Conservation (phyloP, 2,888 invertebrate genomes). For the Dasysyrphus albostriatus region DNA sequence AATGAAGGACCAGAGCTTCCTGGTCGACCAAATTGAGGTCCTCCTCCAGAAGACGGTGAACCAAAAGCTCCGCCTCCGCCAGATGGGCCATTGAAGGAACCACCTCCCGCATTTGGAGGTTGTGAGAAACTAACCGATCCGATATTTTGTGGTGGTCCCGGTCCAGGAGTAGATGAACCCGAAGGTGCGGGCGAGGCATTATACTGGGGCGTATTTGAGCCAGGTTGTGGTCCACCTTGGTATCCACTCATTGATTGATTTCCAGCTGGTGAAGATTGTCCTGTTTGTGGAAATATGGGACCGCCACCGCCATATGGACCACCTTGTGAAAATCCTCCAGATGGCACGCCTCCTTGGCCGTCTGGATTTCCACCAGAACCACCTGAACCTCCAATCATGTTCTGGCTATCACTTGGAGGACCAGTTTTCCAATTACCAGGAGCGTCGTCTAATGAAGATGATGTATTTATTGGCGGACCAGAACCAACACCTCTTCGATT, state of each 20-base stretch:
- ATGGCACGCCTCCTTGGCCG: constrained; percentile 86
- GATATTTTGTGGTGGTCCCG: constrained; percentile 87
- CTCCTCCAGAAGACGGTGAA: constrained; percentile 88
- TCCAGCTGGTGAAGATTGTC: constrained; percentile 90
- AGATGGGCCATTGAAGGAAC: constrained; percentile 89
- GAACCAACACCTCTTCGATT: constrained; percentile 88
- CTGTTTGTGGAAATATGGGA: constrained; percentile 88
- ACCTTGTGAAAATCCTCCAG: constrained; percentile 86
- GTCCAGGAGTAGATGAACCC: constrained; percentile 92
- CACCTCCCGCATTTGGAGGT: constrained; percentile 85
- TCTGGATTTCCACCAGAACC: constrained; percentile 88
- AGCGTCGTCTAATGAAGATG: constrained; percentile 91
- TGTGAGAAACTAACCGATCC: constrained; percentile 85
- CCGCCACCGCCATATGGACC: constrained; percentile 85
- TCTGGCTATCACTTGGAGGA: constrained; percentile 82
- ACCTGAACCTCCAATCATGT: constrained; percentile 80
- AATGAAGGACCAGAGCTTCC: constrained; percentile 71
- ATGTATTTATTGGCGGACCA: constrained; percentile 87
- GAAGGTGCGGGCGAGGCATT: constrained; percentile 94
- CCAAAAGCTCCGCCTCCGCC: constrained; percentile 87
- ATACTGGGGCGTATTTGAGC: constrained; percentile 92
- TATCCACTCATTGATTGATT: constrained; percentile 86
- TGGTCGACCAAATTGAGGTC: constrained; percentile 87
- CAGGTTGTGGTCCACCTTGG: constrained; percentile 90
- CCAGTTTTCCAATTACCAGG: constrained; percentile 91